Base-by-base conservation (phyloP, 2,113 vertebrate species). In the Aix galericulata region DNA sequence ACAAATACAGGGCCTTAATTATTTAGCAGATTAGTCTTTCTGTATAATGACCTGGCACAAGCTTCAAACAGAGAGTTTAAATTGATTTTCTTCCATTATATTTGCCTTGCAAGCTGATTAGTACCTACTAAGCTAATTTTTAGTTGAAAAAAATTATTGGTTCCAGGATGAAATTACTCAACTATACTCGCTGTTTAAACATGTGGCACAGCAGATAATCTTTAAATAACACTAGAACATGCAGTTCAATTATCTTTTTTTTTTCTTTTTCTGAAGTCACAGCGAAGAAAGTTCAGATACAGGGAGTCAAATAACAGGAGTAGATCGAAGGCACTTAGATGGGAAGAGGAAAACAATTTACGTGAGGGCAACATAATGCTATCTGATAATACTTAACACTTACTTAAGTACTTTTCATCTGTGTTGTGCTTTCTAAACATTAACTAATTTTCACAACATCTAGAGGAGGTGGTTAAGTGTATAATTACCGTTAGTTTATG, bases 81-180 rank as follows among this genome's bases (percentile, higher is more conserved):
- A 78, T 75, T 87, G 89, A 86, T 93, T 93, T 89, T 78, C 86
- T 91, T 58, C 74, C 36, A 9, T 91, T 93, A 42, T 80, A 68
- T 94, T 90, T 94, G 73, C 88, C 82, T 93, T 91, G 72, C 88
- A 68, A 94, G 94, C 95, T 86, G 77, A 92, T 93, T 69, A 88
- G 90, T 87, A 96, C 75, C 94, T 91, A 59, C 94, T 96, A 88
- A 81, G 78, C 59, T 91, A 95, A 76, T 96, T 96, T 82, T 94
- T 66, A 89, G 83, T 91, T 90, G 73, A 95, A 92, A 94, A 84
- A 91, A 88, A 91, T 77, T 89, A 91, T 60, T 76, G 71, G 78
- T 88, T 97, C 87, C 67, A 66, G 82, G 87, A 89, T 73, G 88
- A 75, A 94, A 96, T 96, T 74, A 76, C 79, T 87, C 82, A 87